Conservation (phyloP, 2,797 vertebrate species). For the Australoheros facetus region DNA sequence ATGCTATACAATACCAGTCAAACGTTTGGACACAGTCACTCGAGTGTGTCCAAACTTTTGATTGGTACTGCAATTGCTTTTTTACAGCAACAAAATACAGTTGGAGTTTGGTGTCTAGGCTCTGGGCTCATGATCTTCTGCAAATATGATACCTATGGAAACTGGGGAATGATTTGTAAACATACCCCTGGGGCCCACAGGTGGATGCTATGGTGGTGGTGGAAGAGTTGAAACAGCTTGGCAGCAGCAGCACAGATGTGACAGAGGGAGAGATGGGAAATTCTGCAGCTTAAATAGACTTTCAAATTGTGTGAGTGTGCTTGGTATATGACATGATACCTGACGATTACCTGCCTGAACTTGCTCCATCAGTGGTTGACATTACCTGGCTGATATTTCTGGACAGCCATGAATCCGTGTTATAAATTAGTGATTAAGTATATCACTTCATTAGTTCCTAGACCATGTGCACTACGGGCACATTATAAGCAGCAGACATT, state of each 20-base stretch:
- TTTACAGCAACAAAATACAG: not conserved
- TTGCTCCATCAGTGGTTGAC: not conserved
- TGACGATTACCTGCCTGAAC: not conserved
- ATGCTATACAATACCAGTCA: not conserved
- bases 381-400: constrained; percentile 9
- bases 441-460: constrained; percentile 2
- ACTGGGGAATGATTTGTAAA: not conserved
- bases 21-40: no score
- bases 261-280: not conserved
- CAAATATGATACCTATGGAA: not conserved
- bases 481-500: not conserved
- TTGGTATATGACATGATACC: not conserved
- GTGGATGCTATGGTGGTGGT: not conserved
- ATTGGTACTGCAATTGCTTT: not conserved
- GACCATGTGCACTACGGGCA: not conserved
- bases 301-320: not conserved
- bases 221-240: no score
- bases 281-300: not conserved
- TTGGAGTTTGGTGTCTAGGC: not conserved
- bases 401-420: not conserved
- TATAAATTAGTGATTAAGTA: not conserved
- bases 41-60: no score
- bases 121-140: not conserved
- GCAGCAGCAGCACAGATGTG: not conserved
- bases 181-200: not conserved